Base-by-base conservation (phyloP, 1,140 invertebrate species). In the Plectrocnemia conspersa region DNA sequence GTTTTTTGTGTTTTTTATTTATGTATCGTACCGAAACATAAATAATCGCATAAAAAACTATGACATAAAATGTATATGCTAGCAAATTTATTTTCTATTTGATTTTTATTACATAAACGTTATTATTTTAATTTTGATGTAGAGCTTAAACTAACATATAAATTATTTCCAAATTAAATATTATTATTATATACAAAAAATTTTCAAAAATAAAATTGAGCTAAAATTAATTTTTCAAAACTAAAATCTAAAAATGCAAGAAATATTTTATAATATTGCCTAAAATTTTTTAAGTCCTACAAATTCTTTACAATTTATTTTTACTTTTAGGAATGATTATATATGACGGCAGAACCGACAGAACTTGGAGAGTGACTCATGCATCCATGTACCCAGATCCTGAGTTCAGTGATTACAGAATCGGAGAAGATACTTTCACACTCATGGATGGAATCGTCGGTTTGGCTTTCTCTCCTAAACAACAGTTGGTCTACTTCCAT, bases 351-450 rank as follows among this genome's bases (percentile, higher is more conserved):
- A 68, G 75, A 2, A 79, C 77, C 19, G 84, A 88, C 61, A 80
- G 79, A 35, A 85, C 86, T 11, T 90, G 88, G 87, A 75, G 88
- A 40, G 69, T 87, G 0, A 75, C 80, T 2, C 86, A 90, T 66
- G 80, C 86, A 0, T 79, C 82, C 22, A 89, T 91, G 86, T 86
- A 85, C 65, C 88, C 88, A 0, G 80, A 90, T 73, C 86, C 87
- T 0, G 82, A 89, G 66, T 79, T 82, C 38, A 79, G 82, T 0
- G 82, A 80, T 55, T 86, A 86, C 56, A 76, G 75, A 59, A 81
- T 84, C 48, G 70, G 70, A 11, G 77, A 77, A 1, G 77, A 79
- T 49, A 65, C 63, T 1, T 90, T 91, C 65, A 84, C 86, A 6
- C 69, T 91, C 1, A 84, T 86, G 76, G 88, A 91, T 65, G 88